phyloP scores from a whole-genome alignment of 2,888 invertebrate genomes.

The Tetanocera ferruginea region DNA sequence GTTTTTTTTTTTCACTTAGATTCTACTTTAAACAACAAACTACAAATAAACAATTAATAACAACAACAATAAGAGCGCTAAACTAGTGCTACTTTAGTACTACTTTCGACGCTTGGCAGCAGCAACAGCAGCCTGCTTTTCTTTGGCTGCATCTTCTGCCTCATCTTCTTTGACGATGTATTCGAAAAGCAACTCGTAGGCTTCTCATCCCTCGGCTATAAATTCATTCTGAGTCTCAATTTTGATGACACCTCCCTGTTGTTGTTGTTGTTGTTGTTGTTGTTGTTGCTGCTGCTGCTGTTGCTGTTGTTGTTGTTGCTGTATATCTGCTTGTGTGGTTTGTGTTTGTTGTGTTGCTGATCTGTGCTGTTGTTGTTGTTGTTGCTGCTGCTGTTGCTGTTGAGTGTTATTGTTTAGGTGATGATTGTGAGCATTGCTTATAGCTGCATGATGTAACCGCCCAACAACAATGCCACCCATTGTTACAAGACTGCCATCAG shows the following conservation, averaged over 20 bases:
- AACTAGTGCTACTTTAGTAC: conserved; percentile 9
- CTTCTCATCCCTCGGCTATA: conserved; percentile 61
- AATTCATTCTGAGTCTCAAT: conserved; percentile 36
- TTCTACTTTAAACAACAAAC: conserved; percentile 55
- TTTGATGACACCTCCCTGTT: conserved; percentile 27
- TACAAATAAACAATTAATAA: conserved; percentile 64
- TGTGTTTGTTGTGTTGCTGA: conserved; percentile 40
- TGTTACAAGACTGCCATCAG: conserved; percentile 64
- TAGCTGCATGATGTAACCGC: conserved; percentile 55
- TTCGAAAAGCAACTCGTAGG: conserved; percentile 60
- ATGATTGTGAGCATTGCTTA: conserved; percentile 38
- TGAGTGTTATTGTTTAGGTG: conserved; percentile 6
- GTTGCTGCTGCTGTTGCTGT: conserved; percentile 47
- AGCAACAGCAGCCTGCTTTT: conserved; percentile 24
- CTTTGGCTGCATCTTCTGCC: conserved; percentile 43
- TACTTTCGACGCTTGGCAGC: conserved; percentile 32
- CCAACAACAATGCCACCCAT: conserved; percentile 66
- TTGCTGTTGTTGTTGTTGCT: conserved; percentile 50
- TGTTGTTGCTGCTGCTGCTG: conserved; percentile 54
- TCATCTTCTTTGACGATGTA: conserved; percentile 61
- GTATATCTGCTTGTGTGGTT: conserved; percentile 45
- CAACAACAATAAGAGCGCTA: conserved; percentile 52
- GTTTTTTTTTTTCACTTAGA: conserved; percentile 45
- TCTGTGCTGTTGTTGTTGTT: conserved; percentile 40
- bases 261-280: conserved; percentile 55